Conservation (phyloP, 2,888 invertebrate genomes). For the Abrostola tripartita region DNA sequence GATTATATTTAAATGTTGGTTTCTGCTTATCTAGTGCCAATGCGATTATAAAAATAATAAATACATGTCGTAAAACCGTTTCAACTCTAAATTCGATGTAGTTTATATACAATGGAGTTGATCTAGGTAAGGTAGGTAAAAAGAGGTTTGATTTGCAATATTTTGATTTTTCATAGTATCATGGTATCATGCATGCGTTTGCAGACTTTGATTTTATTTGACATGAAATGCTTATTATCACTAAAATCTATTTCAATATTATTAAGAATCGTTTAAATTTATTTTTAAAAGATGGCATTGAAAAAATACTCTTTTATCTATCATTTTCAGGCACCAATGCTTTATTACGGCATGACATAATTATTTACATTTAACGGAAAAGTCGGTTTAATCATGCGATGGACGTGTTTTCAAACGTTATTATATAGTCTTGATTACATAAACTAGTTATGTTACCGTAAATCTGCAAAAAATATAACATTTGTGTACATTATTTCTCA, state of each 20-base stretch:
- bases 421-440: conserved; percentile 73
- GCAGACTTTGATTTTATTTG: conserved; percentile 54
- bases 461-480: conserved; percentile 86
- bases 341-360: conserved; percentile 71
- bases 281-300: conserved; percentile 72
- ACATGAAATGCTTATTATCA: conserved; percentile 54
- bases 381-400: conserved; percentile 71
- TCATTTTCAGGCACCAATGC: conserved; percentile 82
- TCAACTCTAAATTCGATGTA: conserved; percentile 59
- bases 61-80: conserved; percentile 29
- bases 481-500: conserved; percentile 75
- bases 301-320: conserved; percentile 80
- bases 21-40: too few species aligned
- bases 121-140: conserved; percentile 25
- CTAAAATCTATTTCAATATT: conserved; percentile 64
- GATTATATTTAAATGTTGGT: conserved; percentile 2
- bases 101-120: conserved; percentile 53
- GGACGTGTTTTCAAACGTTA: conserved; percentile 77
- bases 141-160: neutral
- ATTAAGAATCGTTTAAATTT: conserved; percentile 61
- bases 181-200: conserved; percentile 47
- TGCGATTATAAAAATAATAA: conserved; percentile 2
- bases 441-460: conserved; percentile 76
- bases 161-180: conserved; percentile 5
- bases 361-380: conserved; percentile 71